Conservation (phyloP, 2,113 vertebrate genomes). For the Colinus virginianus region DNA sequence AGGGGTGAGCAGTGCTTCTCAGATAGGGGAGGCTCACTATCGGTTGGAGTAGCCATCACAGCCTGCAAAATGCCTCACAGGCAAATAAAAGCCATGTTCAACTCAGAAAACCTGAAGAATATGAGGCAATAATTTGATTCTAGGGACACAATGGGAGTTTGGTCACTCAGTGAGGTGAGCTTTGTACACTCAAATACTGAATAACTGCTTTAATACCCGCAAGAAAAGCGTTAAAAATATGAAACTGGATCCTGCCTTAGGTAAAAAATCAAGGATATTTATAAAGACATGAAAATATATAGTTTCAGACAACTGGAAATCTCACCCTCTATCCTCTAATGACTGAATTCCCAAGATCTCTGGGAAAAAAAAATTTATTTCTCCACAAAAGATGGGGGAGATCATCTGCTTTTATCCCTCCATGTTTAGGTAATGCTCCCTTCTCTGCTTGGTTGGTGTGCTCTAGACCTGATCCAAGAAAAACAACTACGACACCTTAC, state of each 20-base stretch:
- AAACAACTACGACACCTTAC: neutral
- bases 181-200: neutral
- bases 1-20: accelerated
- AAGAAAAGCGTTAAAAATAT: neutral
- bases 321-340: neutral
- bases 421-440: accelerated
- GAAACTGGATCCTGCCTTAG: neutral
- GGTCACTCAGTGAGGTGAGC: neutral
- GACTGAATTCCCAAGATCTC: neutral
- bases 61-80: neutral
- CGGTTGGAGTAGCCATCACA: neutral
- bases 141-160: neutral
- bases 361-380: neutral
- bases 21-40: neutral
- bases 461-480: neutral
- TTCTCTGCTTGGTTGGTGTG: neutral
- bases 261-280: neutral
- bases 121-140: neutral
- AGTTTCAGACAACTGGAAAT: neutral
- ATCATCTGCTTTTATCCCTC: neutral
- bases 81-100: neutral
- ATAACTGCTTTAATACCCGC: neutral
- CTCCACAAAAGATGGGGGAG: neutral
- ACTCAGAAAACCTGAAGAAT: neutral
- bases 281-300: neutral